Percentiles rank a stretch among this genome's conserved stretches.
Evolutionary conservation across 2,113 vertebrate genomes (phyloP).

Genomic region (Pan paniscus): DNA sequence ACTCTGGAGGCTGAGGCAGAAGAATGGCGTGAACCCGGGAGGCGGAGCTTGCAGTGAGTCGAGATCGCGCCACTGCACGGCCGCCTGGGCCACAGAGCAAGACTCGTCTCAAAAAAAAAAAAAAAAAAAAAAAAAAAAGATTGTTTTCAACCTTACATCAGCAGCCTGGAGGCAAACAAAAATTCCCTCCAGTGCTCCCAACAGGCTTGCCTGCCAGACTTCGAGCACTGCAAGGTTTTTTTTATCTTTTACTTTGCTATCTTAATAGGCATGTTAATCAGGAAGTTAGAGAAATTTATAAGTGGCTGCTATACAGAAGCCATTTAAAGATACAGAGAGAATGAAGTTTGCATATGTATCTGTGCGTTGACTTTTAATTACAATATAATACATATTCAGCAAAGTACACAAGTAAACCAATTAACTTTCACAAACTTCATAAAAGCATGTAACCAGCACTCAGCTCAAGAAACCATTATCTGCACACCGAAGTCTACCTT

Average conservation of each 20-base stretch:
- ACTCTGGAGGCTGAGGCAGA: too few relatives aligned
- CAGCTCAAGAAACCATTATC: neutral
- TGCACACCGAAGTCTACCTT: neutral
- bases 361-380: neutral
- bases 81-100: too few relatives aligned
- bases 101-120: too few relatives aligned
- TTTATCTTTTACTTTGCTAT: neutral
- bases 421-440: neutral
- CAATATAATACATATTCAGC: neutral
- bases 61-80: rapidly evolving
- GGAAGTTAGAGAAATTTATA: neutral
- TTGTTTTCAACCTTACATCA: neutral
- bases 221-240: neutral
- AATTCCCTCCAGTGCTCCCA: neutral
- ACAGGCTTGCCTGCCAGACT: neutral
- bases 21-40: too few relatives aligned
- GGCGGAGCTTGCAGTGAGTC: too few relatives aligned
- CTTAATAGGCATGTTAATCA: neutral
- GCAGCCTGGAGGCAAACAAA: neutral
- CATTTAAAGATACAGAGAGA: neutral
- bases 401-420: neutral
- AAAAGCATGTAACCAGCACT: neutral
- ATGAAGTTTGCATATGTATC: neutral
- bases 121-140: neutral
- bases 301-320: neutral